Evolutionary conservation across 2,113 vertebrate species (phyloP).

Genomic region (Oceanodroma tethys): DNA sequence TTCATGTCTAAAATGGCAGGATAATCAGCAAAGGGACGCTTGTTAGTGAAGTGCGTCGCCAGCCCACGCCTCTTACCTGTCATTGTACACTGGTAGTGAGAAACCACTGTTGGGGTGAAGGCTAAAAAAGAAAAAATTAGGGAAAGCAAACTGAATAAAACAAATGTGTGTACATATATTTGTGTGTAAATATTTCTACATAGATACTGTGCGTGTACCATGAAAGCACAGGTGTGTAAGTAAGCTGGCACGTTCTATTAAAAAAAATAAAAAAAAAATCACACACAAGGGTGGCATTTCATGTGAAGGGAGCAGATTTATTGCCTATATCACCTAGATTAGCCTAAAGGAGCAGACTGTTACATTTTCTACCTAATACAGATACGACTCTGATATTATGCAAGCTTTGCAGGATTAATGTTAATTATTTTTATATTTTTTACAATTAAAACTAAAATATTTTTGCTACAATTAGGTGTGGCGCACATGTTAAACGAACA

Average conservation of each 20-base stretch:
- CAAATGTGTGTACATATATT: slow-evolving; percentile 62
- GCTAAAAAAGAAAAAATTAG: slow-evolving; percentile 70
- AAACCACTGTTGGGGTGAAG: slow-evolving; percentile 72
- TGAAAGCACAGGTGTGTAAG: slow-evolving; percentile 39
- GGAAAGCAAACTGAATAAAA: slow-evolving; percentile 68
- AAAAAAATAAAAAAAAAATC: neutral
- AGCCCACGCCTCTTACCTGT: slow-evolving; percentile 58
- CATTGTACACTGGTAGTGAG: slow-evolving; percentile 72
- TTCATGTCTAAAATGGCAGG: slow-evolving; percentile 67
- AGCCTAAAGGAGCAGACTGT: neutral
- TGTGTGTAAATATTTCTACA: slow-evolving; percentile 55
- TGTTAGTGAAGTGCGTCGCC: slow-evolving; percentile 57
- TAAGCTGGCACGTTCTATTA: slow-evolving; percentile 42
- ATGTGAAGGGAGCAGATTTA: slow-evolving; percentile 28
- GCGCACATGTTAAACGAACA: neutral
- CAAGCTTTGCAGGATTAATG: neutral
- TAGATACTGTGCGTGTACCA: slow-evolving; percentile 45
- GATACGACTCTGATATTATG: neutral
- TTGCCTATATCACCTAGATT: neutral
- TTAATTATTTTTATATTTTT: neutral
- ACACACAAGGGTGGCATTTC: slow-evolving; percentile 40
- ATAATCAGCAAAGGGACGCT: slow-evolving; percentile 68
- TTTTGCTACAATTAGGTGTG: neutral
- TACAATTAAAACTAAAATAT: neutral
- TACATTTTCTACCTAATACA: slow-evolving; percentile 6